These are phyloP conservation scores for Gryllus bimaculatus DNA, from an alignment of 1,140 invertebrate genomes.

Conservation along the genomic window DNA sequence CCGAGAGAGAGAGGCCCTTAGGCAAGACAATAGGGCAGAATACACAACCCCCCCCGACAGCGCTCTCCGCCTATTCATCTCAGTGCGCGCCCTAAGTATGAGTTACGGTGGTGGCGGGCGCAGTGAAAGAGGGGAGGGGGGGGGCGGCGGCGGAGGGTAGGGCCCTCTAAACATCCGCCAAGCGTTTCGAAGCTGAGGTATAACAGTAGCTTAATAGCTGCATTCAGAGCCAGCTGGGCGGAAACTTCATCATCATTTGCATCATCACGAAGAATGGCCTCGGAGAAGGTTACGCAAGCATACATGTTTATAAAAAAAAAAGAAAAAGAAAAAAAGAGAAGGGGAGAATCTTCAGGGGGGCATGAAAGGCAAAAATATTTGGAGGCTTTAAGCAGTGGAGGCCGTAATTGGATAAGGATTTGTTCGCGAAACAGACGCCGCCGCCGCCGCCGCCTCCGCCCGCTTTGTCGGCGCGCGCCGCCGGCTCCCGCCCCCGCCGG, in stretches of 20 bases:
- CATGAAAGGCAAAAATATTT: neutral
- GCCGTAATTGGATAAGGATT: neutral
- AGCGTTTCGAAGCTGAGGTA: neutral
- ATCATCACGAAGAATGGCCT: neutral
- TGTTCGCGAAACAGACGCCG: neutral
- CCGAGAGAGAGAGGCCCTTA: neutral
- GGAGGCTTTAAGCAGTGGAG: neutral
- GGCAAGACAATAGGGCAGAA: neutral
- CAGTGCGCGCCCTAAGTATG: neutral
- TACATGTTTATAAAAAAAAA: neutral
- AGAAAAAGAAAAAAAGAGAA: neutral
- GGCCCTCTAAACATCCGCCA: neutral
- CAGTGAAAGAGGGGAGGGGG: neutral
- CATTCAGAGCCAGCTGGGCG: neutral
- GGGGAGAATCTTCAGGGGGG: neutral
- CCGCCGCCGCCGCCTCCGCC: too few relatives aligned
- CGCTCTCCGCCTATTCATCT: neutral
- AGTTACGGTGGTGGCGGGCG: neutral
- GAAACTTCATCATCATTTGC: slow-evolving; percentile 4
- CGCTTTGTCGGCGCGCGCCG: neutral
- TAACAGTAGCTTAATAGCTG: neutral
- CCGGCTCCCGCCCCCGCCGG: too few relatives aligned
- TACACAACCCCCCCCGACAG: neutral
- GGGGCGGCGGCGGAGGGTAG: neutral
- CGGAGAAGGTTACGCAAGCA: neutral